phyloP scores from a whole-genome alignment of 2,113 vertebrate species.

The Phalacrocorax carbo region DNA sequence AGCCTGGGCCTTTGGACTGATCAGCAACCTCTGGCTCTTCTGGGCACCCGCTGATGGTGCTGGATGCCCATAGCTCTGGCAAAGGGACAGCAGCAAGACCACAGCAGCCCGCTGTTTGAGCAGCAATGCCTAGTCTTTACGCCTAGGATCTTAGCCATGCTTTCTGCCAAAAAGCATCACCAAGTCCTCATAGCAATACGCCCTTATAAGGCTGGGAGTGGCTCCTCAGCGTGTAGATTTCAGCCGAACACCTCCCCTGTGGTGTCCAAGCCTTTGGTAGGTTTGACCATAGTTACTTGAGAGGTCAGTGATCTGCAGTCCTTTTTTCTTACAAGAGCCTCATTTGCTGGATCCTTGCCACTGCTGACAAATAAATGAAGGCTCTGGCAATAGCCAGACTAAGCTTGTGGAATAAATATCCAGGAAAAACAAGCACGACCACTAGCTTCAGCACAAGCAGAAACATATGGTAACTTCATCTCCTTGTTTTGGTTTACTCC shows the following conservation, averaged over 20 bases:
- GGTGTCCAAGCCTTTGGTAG: not conserved
- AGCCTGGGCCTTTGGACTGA: not conserved
- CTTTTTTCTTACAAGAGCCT: not conserved
- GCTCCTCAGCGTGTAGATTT: not conserved
- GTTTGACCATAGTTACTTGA: not conserved
- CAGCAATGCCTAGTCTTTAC: not conserved
- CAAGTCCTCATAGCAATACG: not conserved
- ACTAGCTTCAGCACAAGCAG: constrained; percentile 19
- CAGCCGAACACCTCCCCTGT: accelerated
- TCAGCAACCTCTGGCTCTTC: not conserved
- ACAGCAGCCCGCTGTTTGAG: not conserved
- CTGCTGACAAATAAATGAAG: constrained; percentile 33
- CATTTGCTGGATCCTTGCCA: not conserved
- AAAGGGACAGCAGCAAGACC: not conserved
- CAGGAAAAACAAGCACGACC: constrained; percentile 38
- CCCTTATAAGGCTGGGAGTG: not conserved
- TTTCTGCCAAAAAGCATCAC: not conserved
- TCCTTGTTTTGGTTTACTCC: not conserved
- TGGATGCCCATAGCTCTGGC: not conserved
- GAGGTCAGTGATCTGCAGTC: not conserved
- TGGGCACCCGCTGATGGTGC: accelerated
- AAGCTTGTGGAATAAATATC: constrained; percentile 40
- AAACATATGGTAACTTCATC: constrained; percentile 43
- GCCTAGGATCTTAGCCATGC: not conserved
- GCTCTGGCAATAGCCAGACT: not conserved